Percentiles rank a stretch among this genome's conserved stretches.
These are phyloP conservation scores for Fundulus diaphanus DNA, from an alignment of 2,797 vertebrate genomes.

Conservation along the genomic window DNA sequence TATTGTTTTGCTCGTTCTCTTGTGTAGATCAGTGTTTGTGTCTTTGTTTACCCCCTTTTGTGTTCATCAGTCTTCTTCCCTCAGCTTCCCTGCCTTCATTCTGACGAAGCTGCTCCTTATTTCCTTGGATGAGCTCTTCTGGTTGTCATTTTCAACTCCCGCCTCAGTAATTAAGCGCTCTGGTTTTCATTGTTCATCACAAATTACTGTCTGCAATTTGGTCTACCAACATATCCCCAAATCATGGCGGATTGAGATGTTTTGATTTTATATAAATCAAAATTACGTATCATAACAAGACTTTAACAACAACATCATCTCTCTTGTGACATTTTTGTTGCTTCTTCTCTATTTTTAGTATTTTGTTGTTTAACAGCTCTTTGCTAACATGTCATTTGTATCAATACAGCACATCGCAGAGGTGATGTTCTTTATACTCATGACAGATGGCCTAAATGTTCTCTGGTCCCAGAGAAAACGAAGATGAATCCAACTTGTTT, in stretches of 20 bases:
- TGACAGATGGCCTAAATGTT: conserved; percentile 42
- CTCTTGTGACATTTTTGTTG: background rate
- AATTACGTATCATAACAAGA: background rate
- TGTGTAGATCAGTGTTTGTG: too few relatives aligned
- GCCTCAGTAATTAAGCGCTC: too few relatives aligned
- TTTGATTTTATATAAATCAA: background rate
- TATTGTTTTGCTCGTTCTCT: too few relatives aligned
- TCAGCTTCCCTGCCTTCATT: too few relatives aligned
- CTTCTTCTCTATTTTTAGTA: background rate
- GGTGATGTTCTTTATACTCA: conserved; percentile 25
- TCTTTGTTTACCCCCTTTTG: too few relatives aligned
- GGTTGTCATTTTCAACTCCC: too few relatives aligned
- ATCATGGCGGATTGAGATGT: background rate
- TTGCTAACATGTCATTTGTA: conserved; percentile 24
- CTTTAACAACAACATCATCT: background rate
- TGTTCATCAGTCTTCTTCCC: too few relatives aligned
- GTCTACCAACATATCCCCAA: too few relatives aligned
- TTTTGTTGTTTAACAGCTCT: conserved; percentile 15
- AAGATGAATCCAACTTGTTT: conserved; percentile 40
- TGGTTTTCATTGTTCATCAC: too few relatives aligned
- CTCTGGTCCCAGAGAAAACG: conserved; percentile 20
- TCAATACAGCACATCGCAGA: background rate
- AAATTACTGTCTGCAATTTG: too few relatives aligned
- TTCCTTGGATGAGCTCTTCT: too few relatives aligned
- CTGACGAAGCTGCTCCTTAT: too few relatives aligned